Base-by-base conservation (phyloP, 2,113 vertebrate genomes). In the Daubentonia madagascariensis region DNA sequence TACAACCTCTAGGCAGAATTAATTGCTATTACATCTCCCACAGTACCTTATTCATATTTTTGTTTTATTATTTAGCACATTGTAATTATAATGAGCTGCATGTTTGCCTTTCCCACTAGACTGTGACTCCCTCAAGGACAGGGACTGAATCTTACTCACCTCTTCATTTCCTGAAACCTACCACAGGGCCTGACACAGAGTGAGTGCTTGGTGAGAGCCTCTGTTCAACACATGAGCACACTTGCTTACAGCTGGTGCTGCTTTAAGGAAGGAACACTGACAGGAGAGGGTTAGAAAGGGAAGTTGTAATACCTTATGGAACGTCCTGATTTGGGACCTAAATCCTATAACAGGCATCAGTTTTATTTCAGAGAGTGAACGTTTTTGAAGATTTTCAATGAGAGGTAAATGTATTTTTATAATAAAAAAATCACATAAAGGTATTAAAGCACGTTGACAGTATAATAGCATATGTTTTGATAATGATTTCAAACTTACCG, bases 31-130 rank as follows among this genome's bases (percentile, higher is more conserved):
- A 45, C 50, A 72, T 92, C 61, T 96, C 89, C 67, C 93, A 91
- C 28, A 91, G 76, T 28, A 93, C 72, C 72, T 86, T 89, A 40
- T 48, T 94, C 54, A n/a, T 65, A 85, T 92, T 96, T 96, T 89
- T 86, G 85, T 79, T 83, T 87, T 95, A 92, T 96, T 92, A 85
- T 72, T 96, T 94, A 96, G 65, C 86, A 87, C 89, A 72, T 11
- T 95, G 63, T 80, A 83, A 96, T 96, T 96, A 94, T 92, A 91
- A 94, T 96, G 93, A 96, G 84, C 75, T 83, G 48, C 63, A 54
- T 87, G 94, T 95, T 94, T 96, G 86, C 30, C 75, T 96, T 96
- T 87, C 63, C 79, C 84, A 54, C 50, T 80, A 59, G 85, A 65
- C 89, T 65, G n/a, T 68, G 78, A 93, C 68, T 96, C 65, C 45